Percentiles rank a stretch among this genome's conserved stretches.
phyloP scores from a whole-genome alignment of 2,113 vertebrate species.

The Malurus melanocephalus region DNA sequence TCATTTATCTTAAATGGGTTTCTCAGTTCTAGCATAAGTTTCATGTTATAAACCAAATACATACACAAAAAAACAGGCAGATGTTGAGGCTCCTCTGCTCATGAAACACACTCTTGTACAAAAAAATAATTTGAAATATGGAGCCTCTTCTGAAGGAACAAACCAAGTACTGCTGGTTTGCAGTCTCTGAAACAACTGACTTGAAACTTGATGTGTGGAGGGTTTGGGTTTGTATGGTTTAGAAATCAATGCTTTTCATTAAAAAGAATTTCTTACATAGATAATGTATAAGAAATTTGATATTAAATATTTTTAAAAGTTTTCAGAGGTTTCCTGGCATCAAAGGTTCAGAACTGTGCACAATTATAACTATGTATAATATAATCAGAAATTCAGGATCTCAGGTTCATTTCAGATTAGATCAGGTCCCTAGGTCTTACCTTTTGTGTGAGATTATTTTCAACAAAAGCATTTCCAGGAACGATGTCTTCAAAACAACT shows the following conservation, averaged over 20 bases:
- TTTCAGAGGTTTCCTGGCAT: neutral
- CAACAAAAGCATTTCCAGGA: neutral
- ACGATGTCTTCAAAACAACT: neutral
- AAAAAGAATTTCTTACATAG: neutral
- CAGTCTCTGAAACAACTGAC: neutral
- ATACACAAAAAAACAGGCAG: neutral
- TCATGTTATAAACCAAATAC: neutral
- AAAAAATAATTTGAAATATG: neutral
- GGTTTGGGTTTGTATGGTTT: neutral
- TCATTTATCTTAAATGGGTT: neutral
- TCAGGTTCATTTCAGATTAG: neutral
- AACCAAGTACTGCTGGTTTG: neutral
- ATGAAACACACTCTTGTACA: neutral
- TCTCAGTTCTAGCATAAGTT: neutral
- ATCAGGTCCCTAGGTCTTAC: neutral
- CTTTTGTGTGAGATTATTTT: neutral
- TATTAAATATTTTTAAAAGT: neutral
- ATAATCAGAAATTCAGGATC: neutral
- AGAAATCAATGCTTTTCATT: neutral
- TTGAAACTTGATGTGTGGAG: neutral
- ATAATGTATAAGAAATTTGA: neutral
- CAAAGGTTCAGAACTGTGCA: neutral
- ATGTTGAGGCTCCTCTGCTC: neutral
- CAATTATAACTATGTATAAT: neutral
- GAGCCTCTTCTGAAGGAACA: neutral